Percentiles rank a stretch among this genome's conserved stretches.
These are phyloP conservation scores for Phalacrocorax aristotelis DNA, from an alignment of 2,113 vertebrate species.

Conservation along the genomic window DNA sequence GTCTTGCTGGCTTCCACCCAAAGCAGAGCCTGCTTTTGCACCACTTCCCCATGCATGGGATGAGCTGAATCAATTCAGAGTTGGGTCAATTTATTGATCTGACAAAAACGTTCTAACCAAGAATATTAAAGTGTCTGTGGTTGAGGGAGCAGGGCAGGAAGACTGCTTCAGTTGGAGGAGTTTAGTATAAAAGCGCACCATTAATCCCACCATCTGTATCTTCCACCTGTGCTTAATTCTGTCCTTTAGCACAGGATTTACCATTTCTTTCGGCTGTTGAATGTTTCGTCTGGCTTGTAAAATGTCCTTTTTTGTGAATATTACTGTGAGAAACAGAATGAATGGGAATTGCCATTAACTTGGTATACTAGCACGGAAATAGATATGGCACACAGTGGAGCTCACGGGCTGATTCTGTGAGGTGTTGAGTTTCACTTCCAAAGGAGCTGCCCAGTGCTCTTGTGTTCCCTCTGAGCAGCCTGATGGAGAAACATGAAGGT, in stretches of 20 bases:
- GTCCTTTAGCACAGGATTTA: background rate
- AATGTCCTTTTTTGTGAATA: background rate
- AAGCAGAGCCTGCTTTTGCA: background rate
- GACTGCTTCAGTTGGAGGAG: background rate
- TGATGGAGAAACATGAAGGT: background rate
- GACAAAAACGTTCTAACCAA: background rate
- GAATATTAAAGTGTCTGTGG: background rate
- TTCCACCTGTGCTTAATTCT: background rate
- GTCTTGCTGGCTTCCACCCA: background rate
- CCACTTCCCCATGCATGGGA: rapidly evolving
- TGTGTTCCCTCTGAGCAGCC: background rate
- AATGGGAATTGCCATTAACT: background rate
- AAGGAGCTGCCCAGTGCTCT: background rate
- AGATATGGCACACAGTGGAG: rapidly evolving
- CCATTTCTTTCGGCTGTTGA: background rate
- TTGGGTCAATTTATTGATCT: background rate
- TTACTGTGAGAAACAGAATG: background rate
- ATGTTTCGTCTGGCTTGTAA: background rate
- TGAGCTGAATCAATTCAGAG: background rate
- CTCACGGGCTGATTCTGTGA: background rate
- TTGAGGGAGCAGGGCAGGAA: background rate
- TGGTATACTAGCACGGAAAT: background rate
- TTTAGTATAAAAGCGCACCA: background rate
- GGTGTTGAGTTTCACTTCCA: background rate
- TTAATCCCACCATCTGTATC: background rate